Base-by-base conservation (phyloP, 2,888 invertebrate genomes). In the Phengaris arion region DNA sequence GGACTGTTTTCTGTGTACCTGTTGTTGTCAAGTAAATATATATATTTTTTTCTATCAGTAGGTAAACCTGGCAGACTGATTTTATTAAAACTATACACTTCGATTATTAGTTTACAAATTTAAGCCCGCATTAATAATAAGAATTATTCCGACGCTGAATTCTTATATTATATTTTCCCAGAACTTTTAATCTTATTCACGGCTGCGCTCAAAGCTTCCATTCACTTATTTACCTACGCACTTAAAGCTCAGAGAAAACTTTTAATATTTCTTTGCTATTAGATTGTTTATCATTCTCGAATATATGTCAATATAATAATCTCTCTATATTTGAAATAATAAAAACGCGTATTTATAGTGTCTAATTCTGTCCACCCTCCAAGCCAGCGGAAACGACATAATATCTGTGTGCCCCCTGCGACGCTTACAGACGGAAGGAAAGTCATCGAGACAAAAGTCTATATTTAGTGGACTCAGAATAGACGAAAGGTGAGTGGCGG, bases 381-480 rank as follows among this genome's bases (percentile, higher is more conserved):
- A 81, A 79, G 82, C 81, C 81, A 86, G 89, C 92, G 92, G 91
- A 91, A 89, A 82, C 84, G 35, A 85, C 85, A 85, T 85, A 87
- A 87, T 89, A 90, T 89, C 88, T 87, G 80, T 81, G 89, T 89
- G 90, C 93, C 93, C 93, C 93, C 93, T 91, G 93, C 92, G 92
- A 90, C 88, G 93, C 92, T 85, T 88, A 92, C 87, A 89, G 88
- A 87, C 90, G 91, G 91, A 91, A 92, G 92, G 89, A 91, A 91
- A 91, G 92, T 90, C 87, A 92, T 93, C 92, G 90, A 93, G 92
- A 93, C 92, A 93, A 92, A 92, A 90, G 92, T 92, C 90, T 92
- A 92, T 89, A 91, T 90, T 91, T 92, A 89, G 82, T 78, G 81
- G 77, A 85, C 84, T 88, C 87, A 86, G 86, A 93, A 93, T 93